Conservation (phyloP, 2,113 vertebrate species). For the Oreotrochilus melanogaster region DNA sequence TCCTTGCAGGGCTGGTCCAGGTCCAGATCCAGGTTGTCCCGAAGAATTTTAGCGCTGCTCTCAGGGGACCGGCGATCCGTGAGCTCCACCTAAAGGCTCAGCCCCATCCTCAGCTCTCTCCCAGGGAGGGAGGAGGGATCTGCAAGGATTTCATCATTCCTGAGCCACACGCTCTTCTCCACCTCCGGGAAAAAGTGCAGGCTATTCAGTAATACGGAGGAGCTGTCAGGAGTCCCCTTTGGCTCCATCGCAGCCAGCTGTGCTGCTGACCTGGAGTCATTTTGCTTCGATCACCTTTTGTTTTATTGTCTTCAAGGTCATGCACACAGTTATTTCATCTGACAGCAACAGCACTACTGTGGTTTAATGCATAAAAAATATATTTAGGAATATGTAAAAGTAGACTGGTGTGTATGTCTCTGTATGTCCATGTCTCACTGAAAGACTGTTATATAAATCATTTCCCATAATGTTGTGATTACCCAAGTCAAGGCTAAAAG, state of each 20-base stretch:
- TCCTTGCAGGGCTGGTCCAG: background rate
- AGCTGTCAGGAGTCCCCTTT: background rate
- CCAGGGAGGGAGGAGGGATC: background rate
- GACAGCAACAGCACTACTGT: background rate
- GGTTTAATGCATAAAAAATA: background rate
- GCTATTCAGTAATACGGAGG: background rate
- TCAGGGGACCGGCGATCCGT: background rate
- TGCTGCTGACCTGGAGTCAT: background rate
- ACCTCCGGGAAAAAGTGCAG: background rate
- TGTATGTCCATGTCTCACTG: background rate
- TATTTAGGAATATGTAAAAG: background rate
- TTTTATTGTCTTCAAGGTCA: background rate
- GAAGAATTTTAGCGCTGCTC: background rate
- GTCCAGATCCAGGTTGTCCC: background rate
- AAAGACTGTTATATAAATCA: background rate
- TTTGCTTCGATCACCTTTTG: background rate
- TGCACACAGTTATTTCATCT: background rate
- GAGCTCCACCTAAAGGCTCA: constrained; percentile 77
- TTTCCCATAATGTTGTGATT: background rate
- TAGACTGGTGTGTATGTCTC: background rate
- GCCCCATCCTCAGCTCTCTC: background rate
- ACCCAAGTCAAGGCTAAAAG: background rate
- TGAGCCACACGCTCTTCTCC: background rate
- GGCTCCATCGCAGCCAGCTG: background rate
- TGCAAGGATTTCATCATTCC: background rate